Evolutionary conservation across 2,888 invertebrate species (phyloP), one percentile per base, ranked within the genome.

Genomic region (Leptarthrus brevirostris): DNA sequence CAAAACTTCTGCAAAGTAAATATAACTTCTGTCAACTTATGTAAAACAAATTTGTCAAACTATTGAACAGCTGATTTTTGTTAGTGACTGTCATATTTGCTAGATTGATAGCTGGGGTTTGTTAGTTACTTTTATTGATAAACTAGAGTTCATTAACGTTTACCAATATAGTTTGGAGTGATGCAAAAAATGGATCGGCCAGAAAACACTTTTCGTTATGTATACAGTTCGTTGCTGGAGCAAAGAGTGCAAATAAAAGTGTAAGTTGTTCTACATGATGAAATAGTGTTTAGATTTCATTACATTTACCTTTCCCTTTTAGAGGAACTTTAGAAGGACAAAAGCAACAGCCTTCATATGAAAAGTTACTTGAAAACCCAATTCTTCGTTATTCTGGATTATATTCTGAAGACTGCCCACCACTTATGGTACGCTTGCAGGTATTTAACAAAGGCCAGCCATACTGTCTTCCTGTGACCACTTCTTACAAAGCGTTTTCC

Each of bases 281-380:
- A 64, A 64, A 20, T 12, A 44, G 12, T 1, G 12, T 0, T 36
- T 53, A 0, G 26, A 16, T 2, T 16, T 52, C 4, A 5, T 73
- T 10, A n/a, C n/a, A 16, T 61, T 53, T 18, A 40, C 34, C n/a
- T 64, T 70, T 54, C 16, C 22, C 20, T 74, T 58, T 76, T 81
- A 97, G 97, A 80, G 97, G 97, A 5, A 96, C 96, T 1, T 86
- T 98, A 75, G 97, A 98, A 87, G 98, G 98, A 0, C 92, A 92
- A 82, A 88, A 93, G 73, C 89, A 92, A 64, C 92, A 94, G 81
- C 95, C 95, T 0, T 92, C 93, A 80, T 96, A 94, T 87, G 93
- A 95, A 80, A 93, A 94, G 81, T 86, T 98, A 2, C 86, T 97
- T 0, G 89, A 91, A 20, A 93, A 97, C 82, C 96, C 97, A 0